Percentiles rank a stretch among this genome's conserved stretches.
Evolutionary conservation across 2,797 vertebrate genomes (phyloP).

Genomic region (Eulemur mongoz): DNA sequence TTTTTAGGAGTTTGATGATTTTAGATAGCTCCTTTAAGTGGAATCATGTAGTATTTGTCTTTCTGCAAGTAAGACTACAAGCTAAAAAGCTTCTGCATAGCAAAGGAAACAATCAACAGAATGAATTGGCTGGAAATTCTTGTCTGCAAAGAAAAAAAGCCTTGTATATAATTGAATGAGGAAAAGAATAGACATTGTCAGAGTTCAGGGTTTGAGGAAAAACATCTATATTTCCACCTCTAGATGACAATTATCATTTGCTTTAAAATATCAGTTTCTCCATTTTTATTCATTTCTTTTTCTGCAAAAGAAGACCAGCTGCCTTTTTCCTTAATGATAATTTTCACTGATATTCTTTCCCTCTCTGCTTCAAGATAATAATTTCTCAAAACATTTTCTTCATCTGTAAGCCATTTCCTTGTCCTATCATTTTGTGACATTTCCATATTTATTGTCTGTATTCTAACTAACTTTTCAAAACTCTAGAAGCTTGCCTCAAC

Average conservation of each 20-base stretch:
- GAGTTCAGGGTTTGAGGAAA: conserved; percentile 1
- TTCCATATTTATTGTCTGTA: conserved; percentile 11
- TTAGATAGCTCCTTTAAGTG: neutral
- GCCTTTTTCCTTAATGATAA: neutral
- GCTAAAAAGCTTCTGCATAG: neutral
- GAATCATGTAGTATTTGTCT: neutral
- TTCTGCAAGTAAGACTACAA: neutral
- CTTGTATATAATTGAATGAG: conserved; percentile 16
- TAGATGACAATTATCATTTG: neutral
- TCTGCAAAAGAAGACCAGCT: neutral
- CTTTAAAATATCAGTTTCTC: conserved; percentile 7
- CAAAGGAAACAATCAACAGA: neutral
- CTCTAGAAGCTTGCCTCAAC: neutral
- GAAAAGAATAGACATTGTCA: neutral
- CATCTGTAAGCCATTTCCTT: neutral
- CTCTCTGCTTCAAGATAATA: neutral
- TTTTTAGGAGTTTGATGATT: neutral
- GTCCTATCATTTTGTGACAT: conserved; percentile 11
- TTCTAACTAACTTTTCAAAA: conserved; percentile 10
- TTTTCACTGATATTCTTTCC: neutral
- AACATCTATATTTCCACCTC: neutral
- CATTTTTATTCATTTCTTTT: conserved; percentile 33
- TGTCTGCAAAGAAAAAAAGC: neutral
- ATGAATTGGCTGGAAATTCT: neutral
- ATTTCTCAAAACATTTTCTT: neutral